Conservation (phyloP, 1,140 invertebrate species). For the Bemisia tabaci region DNA sequence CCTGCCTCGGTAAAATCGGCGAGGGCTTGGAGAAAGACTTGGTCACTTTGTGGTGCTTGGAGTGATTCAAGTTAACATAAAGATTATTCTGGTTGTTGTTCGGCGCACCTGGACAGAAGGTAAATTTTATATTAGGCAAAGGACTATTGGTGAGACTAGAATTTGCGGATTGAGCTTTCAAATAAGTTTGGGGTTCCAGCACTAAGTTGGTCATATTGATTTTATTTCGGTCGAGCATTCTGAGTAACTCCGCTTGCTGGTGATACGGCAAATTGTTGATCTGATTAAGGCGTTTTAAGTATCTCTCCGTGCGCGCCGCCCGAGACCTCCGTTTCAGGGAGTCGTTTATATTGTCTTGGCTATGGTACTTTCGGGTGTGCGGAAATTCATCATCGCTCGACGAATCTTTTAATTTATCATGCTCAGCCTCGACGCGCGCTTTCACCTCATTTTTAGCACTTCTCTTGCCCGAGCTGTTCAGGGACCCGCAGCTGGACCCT, state of each 20-base stretch:
- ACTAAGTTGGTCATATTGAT: constrained; percentile 4
- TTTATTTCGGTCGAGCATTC: constrained; percentile 9
- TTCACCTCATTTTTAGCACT: constrained; percentile 41
- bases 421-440: constrained; percentile 45
- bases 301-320: constrained; percentile 59
- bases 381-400: constrained; percentile 60
- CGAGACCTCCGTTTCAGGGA: constrained; percentile 39
- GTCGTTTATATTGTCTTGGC: constrained; percentile 40
- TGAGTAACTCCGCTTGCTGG: constrained; percentile 2
- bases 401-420: constrained; percentile 42
- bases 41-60: constrained; percentile 1
- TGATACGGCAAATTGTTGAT: constrained; percentile 37
- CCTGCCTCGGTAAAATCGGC: constrained; percentile 7
- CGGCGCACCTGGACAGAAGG: neutral
- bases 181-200: constrained; percentile 9
- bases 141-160: constrained; percentile 10
- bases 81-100: neutral
- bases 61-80: neutral
- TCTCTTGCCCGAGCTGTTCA: constrained; percentile 37
- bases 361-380: constrained; percentile 13
- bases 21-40: neutral
- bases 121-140: neutral
- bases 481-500: constrained; percentile 26
- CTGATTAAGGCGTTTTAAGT: constrained; percentile 54
- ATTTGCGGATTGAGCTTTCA: constrained; percentile 6